phyloP scores from a whole-genome alignment of 2,113 vertebrate genomes.

The Camarhynchus parvulus region DNA sequence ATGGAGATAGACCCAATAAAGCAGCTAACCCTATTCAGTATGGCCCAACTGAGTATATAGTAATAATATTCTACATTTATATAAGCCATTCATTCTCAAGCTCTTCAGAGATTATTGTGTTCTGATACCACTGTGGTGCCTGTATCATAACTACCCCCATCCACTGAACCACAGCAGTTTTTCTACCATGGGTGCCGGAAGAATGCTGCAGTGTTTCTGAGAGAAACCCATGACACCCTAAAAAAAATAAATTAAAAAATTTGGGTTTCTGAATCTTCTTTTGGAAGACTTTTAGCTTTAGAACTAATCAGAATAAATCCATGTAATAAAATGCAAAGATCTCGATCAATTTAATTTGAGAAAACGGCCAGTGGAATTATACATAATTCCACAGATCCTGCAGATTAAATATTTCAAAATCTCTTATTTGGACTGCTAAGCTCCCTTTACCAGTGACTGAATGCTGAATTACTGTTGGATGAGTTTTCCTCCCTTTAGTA shows the following conservation, averaged over 20 bases:
- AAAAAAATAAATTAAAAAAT: too few relatives aligned
- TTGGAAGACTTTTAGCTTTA: not conserved
- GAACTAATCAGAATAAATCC: not conserved
- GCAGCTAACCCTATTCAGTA: not conserved
- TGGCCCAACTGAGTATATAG: not conserved
- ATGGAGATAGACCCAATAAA: not conserved
- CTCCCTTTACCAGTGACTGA: not conserved
- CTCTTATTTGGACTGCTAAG: slow-evolving; percentile 1
- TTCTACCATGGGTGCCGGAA: not conserved
- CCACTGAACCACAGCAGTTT: not conserved
- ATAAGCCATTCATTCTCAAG: not conserved
- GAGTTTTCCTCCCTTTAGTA: not conserved
- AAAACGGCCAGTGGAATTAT: not conserved
- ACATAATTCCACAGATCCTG: not conserved
- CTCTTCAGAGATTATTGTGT: not conserved
- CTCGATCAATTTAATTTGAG: not conserved
- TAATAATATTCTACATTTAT: not conserved
- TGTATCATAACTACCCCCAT: not conserved
- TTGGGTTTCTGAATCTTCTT: not conserved
- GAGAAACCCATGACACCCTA: not conserved
- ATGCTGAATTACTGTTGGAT: not conserved
- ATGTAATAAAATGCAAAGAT: not conserved
- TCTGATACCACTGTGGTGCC: not conserved
- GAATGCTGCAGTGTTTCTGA: not conserved
- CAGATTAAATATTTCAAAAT: slow-evolving; percentile 27